Evolutionary conservation across 2,888 invertebrate genomes (phyloP).

Genomic region (Aleiodes leptofemur): DNA sequence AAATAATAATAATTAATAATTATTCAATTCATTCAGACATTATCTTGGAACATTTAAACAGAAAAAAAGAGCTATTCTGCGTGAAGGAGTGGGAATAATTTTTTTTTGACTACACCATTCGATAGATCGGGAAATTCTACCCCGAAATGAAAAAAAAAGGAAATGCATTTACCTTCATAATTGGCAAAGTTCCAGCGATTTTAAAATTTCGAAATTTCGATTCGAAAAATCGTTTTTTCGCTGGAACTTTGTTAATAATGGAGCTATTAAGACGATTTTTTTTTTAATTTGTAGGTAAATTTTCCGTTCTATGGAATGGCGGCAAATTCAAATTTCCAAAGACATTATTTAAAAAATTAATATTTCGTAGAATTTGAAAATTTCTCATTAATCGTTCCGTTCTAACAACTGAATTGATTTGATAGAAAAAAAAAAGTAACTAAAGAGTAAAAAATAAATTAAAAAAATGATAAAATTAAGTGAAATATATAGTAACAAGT

Average conservation of each 20-base stretch:
- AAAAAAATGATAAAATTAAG: conserved; percentile 43
- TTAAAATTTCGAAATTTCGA: conserved; percentile 47
- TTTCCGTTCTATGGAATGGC: no score
- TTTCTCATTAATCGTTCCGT: background rate
- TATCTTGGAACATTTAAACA: conserved; percentile 25
- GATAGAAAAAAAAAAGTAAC: conserved; percentile 45
- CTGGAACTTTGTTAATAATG: no score
- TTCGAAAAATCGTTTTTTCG: conserved; percentile 5
- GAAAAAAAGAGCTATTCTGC: background rate
- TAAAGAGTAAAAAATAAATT: conserved; percentile 34
- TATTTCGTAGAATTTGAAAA: conserved; percentile 55
- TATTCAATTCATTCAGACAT: background rate
- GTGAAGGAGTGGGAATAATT: background rate
- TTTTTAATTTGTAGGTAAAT: no score
- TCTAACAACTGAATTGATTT: conserved; percentile 22
- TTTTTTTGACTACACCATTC: no score
- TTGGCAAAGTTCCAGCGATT: no score
- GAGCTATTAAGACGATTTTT: no score
- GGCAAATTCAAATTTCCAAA: no score
- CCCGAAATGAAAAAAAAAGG: background rate
- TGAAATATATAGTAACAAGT: conserved; percentile 60
- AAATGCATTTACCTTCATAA: no score
- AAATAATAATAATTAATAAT: no score
- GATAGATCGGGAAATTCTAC: no score
- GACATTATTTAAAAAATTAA: conserved; percentile 41